Evolutionary conservation across 2,113 vertebrate species (phyloP), one percentile per base, ranked within the genome.

Genomic region (Dipodomys spectabilis): DNA sequence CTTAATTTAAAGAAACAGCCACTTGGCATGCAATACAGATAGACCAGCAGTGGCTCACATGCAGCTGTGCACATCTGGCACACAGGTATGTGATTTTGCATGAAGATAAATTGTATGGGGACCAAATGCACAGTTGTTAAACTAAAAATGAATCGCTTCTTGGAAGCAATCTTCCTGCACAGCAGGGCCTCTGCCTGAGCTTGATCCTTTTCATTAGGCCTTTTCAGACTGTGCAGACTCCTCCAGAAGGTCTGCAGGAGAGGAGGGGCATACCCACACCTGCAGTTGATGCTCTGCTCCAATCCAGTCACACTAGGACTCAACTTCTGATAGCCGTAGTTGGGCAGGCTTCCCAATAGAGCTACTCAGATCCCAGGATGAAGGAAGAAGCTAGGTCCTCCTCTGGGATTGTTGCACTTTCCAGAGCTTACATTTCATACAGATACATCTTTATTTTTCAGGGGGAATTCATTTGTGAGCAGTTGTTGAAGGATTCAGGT

Each of bases 41-140:
- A 92, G 97, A 97, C 96, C 97, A 96, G 96, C 97, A 95, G 95
- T 96, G 88, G 95, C 94, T 97, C 96, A 92, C 79, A 92, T 84
- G 95, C 97, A 97, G 97, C 96, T 97, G 97, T 96, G 96, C 95
- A 97, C 97, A 97, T 97, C 97, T 97, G 97, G 97, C 94, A 92
- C 95, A 86, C 96, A 97, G 97, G 97, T 97, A 97, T 96, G 95
- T 67, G 96, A 96, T 95, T 95, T 28, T 62, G 92, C 94, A 91
- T 83, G 96, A 96, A 97, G 97, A 97, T 96, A 97, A 94, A 97
- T 96, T 96, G 96, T 96, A 94, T 94, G 90, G 97, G 95, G 97
- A 97, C 96, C 95, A 88, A 97, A 94, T 19, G 86, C 95, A 84
- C 95, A 93, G 96, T 96, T 95, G 96, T 96, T 95, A 96, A 97